Evolutionary conservation across 2,113 vertebrate genomes (phyloP).

Genomic region (Ornithorhynchus anatinus): DNA sequence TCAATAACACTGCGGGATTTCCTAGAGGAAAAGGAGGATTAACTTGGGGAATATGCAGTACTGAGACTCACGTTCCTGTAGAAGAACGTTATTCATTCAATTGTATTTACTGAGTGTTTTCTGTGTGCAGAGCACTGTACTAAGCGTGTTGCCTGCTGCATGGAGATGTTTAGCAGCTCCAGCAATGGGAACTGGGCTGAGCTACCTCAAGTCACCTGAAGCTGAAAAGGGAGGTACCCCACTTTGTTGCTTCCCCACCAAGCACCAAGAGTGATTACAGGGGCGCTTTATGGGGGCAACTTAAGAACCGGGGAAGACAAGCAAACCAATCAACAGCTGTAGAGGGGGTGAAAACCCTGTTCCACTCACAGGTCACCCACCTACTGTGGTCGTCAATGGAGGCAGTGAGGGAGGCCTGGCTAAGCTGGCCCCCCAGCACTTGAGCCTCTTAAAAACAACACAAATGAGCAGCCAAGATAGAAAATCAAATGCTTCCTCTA

Average conservation of each 20-base stretch:
- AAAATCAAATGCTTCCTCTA: neutral
- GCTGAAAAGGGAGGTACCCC: neutral
- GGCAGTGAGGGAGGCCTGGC: neutral
- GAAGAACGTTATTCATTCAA: no score
- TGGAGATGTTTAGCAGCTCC: neutral
- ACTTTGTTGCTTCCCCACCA: neutral
- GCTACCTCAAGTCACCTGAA: neutral
- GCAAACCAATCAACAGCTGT: neutral
- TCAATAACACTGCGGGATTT: neutral
- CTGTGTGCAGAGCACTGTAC: no score
- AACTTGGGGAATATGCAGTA: neutral
- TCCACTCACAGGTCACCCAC: neutral
- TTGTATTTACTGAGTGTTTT: no score
- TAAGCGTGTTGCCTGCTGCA: no score
- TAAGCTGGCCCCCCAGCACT: no score
- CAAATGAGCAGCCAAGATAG: neutral
- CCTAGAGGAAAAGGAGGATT: neutral
- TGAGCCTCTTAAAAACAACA: neutral
- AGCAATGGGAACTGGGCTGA: neutral
- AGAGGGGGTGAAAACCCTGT: neutral
- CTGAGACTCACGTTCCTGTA: no score
- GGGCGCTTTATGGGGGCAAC: neutral
- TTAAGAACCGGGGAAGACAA: neutral
- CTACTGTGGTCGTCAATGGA: neutral
- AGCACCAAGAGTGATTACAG: neutral